Evolutionary conservation across 1,140 invertebrate genomes (phyloP).

Genomic region (Philotrypesis tridentata): DNA sequence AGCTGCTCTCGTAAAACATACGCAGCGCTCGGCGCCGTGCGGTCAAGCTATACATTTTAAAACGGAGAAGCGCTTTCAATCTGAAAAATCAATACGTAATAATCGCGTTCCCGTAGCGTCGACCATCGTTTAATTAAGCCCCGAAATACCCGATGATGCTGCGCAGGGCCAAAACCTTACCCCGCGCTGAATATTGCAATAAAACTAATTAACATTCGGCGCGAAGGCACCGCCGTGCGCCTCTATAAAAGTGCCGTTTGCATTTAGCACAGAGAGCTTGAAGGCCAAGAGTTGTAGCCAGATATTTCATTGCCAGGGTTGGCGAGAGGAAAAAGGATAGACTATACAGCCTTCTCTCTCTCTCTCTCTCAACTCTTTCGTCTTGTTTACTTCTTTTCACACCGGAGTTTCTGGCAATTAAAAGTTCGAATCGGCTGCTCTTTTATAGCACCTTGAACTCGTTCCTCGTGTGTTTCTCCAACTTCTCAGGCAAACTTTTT

Average conservation of each 20-base stretch:
- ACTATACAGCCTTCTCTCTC: background rate
- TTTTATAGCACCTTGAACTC: slow-evolving; percentile 58
- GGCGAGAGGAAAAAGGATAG: background rate
- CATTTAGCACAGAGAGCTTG: background rate
- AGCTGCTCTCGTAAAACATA: background rate
- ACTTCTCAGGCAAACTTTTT: background rate
- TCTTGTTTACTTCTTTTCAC: slow-evolving; percentile 52
- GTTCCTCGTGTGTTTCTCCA: background rate
- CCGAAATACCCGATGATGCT: too few relatives aligned
- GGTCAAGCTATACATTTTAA: background rate
- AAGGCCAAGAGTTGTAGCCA: background rate
- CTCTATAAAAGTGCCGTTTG: slow-evolving; percentile 29
- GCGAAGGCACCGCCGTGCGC: too few relatives aligned
- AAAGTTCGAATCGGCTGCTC: slow-evolving; percentile 64
- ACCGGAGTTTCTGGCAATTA: slow-evolving; percentile 63
- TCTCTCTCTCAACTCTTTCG: slow-evolving; percentile 38
- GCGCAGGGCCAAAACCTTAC: too few relatives aligned
- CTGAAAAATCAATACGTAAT: background rate
- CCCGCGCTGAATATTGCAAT: background rate
- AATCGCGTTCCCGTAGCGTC: background rate
- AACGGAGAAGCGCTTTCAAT: background rate
- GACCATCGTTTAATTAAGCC: background rate
- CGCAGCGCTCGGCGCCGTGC: too few relatives aligned
- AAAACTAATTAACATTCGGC: slow-evolving; percentile 28
- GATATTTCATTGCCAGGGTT: slow-evolving; percentile 22